A percentile compares a stretch with the other conserved stretches of the same genome.
Conservation (phyloP, 2,113 vertebrate species). For the Rhinoptilus africanus region DNA sequence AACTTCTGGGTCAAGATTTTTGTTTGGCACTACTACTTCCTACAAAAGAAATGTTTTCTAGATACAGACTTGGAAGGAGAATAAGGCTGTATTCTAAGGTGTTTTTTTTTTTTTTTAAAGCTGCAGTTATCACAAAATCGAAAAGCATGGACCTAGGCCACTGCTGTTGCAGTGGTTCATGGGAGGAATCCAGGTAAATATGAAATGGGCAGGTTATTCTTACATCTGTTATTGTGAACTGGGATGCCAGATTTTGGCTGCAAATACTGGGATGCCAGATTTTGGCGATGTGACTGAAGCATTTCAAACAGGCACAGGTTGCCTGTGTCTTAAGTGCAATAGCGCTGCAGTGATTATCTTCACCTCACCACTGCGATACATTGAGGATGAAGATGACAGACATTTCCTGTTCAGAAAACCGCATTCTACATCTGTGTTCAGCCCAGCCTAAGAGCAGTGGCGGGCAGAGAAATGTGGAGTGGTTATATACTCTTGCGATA, state of each 20-base stretch:
- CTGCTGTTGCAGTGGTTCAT: neutral
- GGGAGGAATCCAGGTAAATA: neutral
- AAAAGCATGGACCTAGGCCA: neutral
- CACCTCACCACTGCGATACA: neutral
- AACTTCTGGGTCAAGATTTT: neutral
- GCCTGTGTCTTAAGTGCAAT: neutral
- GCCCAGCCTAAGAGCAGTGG: neutral
- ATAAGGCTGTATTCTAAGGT: neutral
- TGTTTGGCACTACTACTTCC: neutral
- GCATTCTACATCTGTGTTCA: neutral
- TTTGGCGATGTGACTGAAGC: neutral
- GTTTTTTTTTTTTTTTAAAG: neutral
- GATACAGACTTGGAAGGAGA: neutral
- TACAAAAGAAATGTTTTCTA: neutral
- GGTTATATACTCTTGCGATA: neutral
- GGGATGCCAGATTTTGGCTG: too few relatives aligned
- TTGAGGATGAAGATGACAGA: neutral
- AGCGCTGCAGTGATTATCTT: neutral
- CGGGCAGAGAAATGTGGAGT: neutral
- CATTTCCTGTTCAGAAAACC: neutral
- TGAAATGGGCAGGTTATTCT: neutral
- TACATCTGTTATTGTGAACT: neutral
- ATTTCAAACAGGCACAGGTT: neutral
- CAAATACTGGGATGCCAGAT: too few relatives aligned
- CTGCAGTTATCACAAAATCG: neutral